A percentile compares a stretch with the other conserved stretches of the same genome.
phyloP scores from a whole-genome alignment of 2,113 vertebrate species.

The Sinocyclocheilus anophthalmus region DNA sequence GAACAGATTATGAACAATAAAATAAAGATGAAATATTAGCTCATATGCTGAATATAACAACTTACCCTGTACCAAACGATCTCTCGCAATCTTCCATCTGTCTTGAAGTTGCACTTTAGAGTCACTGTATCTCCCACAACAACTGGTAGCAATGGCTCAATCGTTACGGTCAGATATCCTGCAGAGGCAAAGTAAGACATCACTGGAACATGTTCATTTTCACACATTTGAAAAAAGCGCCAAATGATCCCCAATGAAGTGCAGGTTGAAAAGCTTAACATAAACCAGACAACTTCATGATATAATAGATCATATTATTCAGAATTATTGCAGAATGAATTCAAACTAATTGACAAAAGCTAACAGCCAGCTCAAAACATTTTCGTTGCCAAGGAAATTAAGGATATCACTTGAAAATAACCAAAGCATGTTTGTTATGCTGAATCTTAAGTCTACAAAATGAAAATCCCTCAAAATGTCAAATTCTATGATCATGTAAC shows the following conservation, averaged over 20 bases:
- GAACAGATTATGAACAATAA: not conserved
- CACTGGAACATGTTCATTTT: slow-evolving; percentile 2
- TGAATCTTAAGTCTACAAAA: not conserved
- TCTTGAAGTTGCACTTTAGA: slow-evolving; percentile 99
- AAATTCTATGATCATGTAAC: not conserved
- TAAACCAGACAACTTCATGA: slow-evolving; percentile 8
- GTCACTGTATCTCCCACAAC: slow-evolving; percentile 96
- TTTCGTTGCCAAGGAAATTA: not conserved
- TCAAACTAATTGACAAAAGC: not conserved
- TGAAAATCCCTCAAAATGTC: not conserved
- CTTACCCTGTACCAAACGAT: slow-evolving; percentile 99
- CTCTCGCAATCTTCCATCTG: slow-evolving; percentile 93
- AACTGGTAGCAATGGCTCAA: slow-evolving; percentile 93
- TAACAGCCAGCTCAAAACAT: not conserved
- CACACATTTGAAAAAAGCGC: slow-evolving; percentile 4
- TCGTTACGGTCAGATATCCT: slow-evolving; percentile 97
- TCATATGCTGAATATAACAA: not conserved
- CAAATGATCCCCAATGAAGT: slow-evolving; percentile 20
- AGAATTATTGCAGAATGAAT: not conserved
- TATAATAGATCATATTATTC: not conserved
- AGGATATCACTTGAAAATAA: not conserved
- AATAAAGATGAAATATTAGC: not conserved
- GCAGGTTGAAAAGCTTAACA: not conserved
- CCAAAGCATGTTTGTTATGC: not conserved
- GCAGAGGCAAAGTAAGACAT: slow-evolving; percentile 43